A percentile compares a stretch with the other conserved stretches of the same genome.
phyloP scores from a whole-genome alignment of 2,113 vertebrate species.

The Parotia lawesii region DNA sequence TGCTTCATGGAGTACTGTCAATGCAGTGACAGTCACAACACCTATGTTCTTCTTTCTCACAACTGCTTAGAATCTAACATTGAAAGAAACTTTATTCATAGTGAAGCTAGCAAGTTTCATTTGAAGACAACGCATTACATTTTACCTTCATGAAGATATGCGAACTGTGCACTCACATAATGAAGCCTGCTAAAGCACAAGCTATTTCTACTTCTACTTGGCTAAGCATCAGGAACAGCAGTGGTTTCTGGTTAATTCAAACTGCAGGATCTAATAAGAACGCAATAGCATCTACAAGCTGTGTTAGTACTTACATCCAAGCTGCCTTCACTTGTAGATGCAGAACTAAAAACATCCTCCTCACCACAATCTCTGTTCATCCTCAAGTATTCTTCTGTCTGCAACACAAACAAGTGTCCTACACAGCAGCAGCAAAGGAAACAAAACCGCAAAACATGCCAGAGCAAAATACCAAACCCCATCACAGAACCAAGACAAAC shows the following conservation, averaged over 20 bases:
- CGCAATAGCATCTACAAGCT: background rate
- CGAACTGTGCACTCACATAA: accelerated
- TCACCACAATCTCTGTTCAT: conserved; percentile 47
- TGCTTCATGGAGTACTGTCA: background rate
- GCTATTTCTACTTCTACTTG: background rate
- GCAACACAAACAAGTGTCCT: conserved; percentile 58
- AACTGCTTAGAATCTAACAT: background rate
- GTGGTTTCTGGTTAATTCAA: background rate
- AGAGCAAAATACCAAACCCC: background rate
- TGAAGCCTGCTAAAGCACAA: background rate
- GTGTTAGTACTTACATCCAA: conserved; percentile 69
- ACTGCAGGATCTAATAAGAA: background rate
- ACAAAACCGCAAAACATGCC: background rate
- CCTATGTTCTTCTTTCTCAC: background rate
- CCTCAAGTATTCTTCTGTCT: conserved; percentile 63
- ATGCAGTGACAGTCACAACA: background rate
- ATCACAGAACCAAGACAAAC: background rate
- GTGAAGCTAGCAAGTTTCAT: background rate
- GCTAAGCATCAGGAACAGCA: background rate
- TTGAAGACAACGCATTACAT: background rate
- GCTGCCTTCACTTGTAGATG: conserved; percentile 48
- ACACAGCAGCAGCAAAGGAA: background rate
- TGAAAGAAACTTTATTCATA: background rate
- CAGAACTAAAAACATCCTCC: conserved; percentile 59
- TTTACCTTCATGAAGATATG: background rate